Conservation (phyloP, 2,113 vertebrate species). For the Amblyornis subalaris region DNA sequence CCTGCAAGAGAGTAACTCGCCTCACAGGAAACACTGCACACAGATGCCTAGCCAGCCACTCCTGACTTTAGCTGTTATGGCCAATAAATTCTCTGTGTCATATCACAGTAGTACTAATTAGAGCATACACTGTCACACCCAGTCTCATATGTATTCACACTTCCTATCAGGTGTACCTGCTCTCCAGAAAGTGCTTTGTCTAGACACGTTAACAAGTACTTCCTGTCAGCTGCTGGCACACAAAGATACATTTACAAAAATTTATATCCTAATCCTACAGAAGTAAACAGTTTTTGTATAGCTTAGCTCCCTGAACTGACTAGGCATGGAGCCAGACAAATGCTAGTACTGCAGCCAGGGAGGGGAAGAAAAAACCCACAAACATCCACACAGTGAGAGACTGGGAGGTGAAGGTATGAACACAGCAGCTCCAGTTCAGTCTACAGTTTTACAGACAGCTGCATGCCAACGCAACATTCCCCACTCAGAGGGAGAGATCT, state of each 20-base stretch:
- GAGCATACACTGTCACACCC: neutral
- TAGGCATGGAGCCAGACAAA: neutral
- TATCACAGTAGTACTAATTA: neutral
- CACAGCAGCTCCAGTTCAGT: neutral
- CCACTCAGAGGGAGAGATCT: neutral
- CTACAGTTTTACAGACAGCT: neutral
- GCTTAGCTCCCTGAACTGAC: neutral
- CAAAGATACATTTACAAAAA: neutral
- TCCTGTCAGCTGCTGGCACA: neutral
- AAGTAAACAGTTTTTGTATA: neutral
- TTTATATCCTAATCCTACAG: neutral
- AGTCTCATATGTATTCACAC: neutral
- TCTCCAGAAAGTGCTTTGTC: conserved; percentile 14
- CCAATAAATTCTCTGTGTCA: neutral
- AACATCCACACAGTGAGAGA: neutral
- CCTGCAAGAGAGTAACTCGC: neutral
- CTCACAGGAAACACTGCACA: neutral
- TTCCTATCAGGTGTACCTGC: neutral
- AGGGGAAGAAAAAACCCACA: neutral
- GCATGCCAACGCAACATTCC: neutral
- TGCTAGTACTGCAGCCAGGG: neutral
- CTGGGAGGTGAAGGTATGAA: neutral
- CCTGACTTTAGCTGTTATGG: neutral
- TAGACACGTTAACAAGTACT: neutral
- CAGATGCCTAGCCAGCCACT: neutral